Conservation (phyloP, 1,140 invertebrate genomes). For the Hesperophylax magnus region DNA sequence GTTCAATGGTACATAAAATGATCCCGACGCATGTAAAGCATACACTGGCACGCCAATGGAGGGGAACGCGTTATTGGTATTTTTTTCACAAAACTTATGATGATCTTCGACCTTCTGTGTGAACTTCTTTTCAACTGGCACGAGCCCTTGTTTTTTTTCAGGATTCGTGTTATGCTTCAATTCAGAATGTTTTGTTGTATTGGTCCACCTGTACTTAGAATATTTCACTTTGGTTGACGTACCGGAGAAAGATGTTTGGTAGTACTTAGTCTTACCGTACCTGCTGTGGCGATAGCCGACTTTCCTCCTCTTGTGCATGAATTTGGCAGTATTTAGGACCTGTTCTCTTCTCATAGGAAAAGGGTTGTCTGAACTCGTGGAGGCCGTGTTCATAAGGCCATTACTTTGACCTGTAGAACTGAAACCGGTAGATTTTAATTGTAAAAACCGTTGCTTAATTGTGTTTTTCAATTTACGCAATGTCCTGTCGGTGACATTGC, state of each 20-base stretch:
- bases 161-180: background rate
- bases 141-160: background rate
- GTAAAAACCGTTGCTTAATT: slow-evolving; percentile 88
- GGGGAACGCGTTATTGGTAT: background rate
- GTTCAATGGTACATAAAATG: slow-evolving; percentile 94
- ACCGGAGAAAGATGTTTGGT: slow-evolving; percentile 41
- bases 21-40: slow-evolving; percentile 82
- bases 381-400: slow-evolving; percentile 52
- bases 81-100: background rate
- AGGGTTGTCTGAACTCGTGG: slow-evolving; percentile 15
- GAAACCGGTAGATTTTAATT: slow-evolving; percentile 60
- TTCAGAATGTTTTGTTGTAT: slow-evolving; percentile 28
- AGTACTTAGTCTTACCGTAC: slow-evolving; percentile 31
- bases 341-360: slow-evolving; percentile 61
- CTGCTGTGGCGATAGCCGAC: slow-evolving; percentile 31
- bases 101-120: too few species aligned
- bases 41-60: slow-evolving; percentile 52
- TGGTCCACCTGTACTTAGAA: slow-evolving; percentile 10
- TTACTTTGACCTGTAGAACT: slow-evolving; percentile 52
- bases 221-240: slow-evolving; percentile 36
- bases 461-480: slow-evolving; percentile 95
- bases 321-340: slow-evolving; percentile 53
- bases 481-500: slow-evolving; percentile 63
- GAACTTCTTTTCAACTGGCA: background rate
- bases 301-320: slow-evolving; percentile 52